Evolutionary conservation across 23 tunicate species (phyloP), one percentile per base, ranked within the genome.

Genomic region (Oikopleura dioica): DNA sequence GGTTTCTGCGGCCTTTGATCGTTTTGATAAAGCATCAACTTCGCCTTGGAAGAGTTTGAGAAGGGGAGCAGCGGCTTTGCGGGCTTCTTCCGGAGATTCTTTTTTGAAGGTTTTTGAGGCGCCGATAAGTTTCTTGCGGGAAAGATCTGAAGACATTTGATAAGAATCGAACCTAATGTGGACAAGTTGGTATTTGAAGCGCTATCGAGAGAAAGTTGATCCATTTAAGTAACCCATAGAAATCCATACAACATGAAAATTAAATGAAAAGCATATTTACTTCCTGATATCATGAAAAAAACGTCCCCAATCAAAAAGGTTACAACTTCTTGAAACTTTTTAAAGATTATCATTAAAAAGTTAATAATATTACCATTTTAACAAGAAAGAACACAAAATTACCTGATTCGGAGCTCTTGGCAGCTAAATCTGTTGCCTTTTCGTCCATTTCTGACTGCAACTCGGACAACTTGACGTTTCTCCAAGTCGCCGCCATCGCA

Each of bases 21-120:
- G 69, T 78, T 91, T 91, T n/a, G 97, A 86, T 36, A 91, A 69
- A 44, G 92, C 82, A 69, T 91, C 97, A 55, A 91, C 80, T 79
- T 91, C 97, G 1, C 77, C 34, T 38, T 91, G 97, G 51, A 91
- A 85, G 38, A 86, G 82, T 50, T 88, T 82, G 30, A 91, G 77
- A 68, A 91, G 51, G 29, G 87, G 87, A 0, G 97, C 84, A 76
- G 82, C 97, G 0, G 82, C 36, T 38, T 82, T 85, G 1, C 88
- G 59, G 59, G 80, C 79, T 35, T 91, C 97, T 36, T 91, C 97
- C 36, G 84, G 72, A 0, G 87, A 83, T 4, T 80, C 69, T 76
- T 78, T 82, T 38, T 85, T 91, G 67, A 91, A 85, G 30, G 35
- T 37, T 76, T 91, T 91, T 80, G 80, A 77, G 51, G 82, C 87